Base-by-base conservation (phyloP, 2,797 vertebrate genomes). In the Lepus oiostolus region DNA sequence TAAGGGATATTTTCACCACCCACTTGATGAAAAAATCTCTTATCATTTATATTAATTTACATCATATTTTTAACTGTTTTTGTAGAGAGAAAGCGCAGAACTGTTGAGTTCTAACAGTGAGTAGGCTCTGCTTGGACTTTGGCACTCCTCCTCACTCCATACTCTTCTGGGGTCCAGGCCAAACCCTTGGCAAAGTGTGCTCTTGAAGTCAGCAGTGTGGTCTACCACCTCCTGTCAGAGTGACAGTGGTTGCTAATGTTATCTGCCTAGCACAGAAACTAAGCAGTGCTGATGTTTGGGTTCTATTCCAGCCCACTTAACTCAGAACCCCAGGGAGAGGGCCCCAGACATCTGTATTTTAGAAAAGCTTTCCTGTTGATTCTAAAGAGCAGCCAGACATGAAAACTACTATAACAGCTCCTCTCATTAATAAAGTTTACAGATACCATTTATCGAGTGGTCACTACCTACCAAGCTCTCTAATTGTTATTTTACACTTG, bases 1-100 rank as follows among this genome's bases (percentile, higher is more conserved):
- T 84, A 60, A 72, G 24, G 35, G 26, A 77, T 82, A 77, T 79
- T 94, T 83, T 71, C 54, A n/a, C 19, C 65, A 88, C 60, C 30
- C 21, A 89, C 28, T 91, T 4, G 0, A 86, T 8, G 35, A 63
- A 65, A 94, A 87, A 22, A 32, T 52, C 30, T 85, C 65, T 58
- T 47, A 24, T 50, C 70, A 65, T 79, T 63, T 5, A 63, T n/a
- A 6, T 11, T 26, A 58, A 58, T 17, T 58, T 58, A 16, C 5
- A 58, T 58, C 19, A 16, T 58, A 16, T 58, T 35, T 62, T 93
- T 80, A 74, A 50, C 1, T 17, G 76, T 85, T 50, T 85, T 87
- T 13, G 32, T 4, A n/a, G 17, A 60, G 5, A 28, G 12, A 13
- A 52, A 63, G 54, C 16, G 38, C 14, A 32, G 32, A 67, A 16